A percentile compares a stretch with the other conserved stretches of the same genome.
phyloP scores from a whole-genome alignment of 1,140 invertebrate genomes.

The Hyles vespertilio region DNA sequence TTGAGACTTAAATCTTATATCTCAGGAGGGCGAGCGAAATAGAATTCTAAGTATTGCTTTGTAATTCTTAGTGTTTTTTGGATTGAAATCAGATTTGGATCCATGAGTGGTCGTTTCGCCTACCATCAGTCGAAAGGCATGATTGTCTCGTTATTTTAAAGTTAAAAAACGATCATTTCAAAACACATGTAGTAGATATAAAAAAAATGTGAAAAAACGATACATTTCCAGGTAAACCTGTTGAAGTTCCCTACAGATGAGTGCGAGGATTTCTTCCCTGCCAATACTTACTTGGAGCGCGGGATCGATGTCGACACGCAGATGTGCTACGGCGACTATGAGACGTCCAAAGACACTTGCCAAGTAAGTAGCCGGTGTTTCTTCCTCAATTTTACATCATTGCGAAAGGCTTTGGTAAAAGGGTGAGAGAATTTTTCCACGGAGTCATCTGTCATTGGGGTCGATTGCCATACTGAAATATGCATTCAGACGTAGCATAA shows the following conservation, averaged over 20 bases:
- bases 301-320: constrained; percentile 19
- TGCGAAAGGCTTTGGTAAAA: too few relatives aligned
- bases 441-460: not conserved
- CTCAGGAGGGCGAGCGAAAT: too few relatives aligned
- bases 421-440: not conserved
- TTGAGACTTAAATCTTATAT: too few relatives aligned
- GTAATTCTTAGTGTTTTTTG: not conserved
- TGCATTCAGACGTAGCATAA: not conserved
- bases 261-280: constrained; percentile 7
- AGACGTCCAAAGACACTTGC: constrained; percentile 21
- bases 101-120: too few relatives aligned
- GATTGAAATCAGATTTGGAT: too few relatives aligned
- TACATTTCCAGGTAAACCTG: constrained; percentile 15
- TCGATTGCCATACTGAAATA: not conserved
- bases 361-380: constrained; percentile 8
- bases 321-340: constrained; percentile 25
- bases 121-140: too few relatives aligned
- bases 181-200: too few relatives aligned
- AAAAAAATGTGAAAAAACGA: too few relatives aligned
- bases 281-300: constrained; percentile 5
- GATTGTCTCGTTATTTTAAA: too few relatives aligned
- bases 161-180: too few relatives aligned
- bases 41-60: not conserved
- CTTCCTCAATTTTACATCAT: too few relatives aligned
- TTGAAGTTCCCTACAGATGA: constrained; percentile 15